phyloP scores from a whole-genome alignment of 1,140 invertebrate genomes.

The Panagrolaimus sp. region DNA sequence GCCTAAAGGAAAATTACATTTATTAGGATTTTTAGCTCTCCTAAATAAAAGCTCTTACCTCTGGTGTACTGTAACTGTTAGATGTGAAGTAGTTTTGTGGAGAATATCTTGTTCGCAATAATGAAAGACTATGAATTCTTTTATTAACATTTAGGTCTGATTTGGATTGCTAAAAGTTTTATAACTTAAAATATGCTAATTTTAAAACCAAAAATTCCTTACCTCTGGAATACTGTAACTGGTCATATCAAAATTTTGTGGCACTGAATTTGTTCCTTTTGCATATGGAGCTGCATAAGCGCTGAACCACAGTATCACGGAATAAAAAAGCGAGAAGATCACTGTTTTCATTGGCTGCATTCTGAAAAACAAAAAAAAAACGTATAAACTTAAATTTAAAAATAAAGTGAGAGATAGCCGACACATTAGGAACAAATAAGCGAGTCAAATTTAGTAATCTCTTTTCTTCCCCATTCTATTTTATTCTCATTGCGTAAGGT shows the following conservation, averaged over 20 bases:
- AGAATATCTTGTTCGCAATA: background rate
- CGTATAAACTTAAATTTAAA: no score
- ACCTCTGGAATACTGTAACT: background rate
- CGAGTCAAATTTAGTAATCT: no score
- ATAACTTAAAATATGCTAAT: background rate
- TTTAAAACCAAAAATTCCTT: background rate
- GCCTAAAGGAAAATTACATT: no score
- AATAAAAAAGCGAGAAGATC: background rate
- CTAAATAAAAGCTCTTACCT: no score
- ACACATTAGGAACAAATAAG: no score
- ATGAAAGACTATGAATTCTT: conserved; percentile 1
- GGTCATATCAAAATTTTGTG: background rate
- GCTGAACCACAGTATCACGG: background rate
- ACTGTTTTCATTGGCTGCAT: no score
- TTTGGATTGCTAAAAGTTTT: background rate
- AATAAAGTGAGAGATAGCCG: no score
- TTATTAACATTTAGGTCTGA: background rate
- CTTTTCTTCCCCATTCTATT: no score
- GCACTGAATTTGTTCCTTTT: conserved; percentile 10
- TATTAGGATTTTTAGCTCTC: no score
- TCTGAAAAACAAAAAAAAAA: no score
- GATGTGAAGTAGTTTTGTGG: background rate
- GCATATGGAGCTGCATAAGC: conserved; percentile 4
- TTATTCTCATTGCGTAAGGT: no score
- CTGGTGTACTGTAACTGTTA: background rate